Conservation (phyloP, 2,888 invertebrate species). For the Zygaena filipendulae region DNA sequence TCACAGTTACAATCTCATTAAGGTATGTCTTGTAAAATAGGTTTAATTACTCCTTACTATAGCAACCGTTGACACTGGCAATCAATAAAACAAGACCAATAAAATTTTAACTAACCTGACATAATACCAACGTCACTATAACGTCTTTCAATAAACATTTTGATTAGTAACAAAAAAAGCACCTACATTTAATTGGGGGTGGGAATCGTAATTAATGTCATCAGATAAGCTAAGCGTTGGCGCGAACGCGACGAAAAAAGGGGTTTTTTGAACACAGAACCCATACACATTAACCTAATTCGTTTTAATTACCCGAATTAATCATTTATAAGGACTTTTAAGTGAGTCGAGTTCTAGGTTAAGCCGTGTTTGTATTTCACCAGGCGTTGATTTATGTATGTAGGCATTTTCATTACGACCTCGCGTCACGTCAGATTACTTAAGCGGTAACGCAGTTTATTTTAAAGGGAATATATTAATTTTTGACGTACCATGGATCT, state of each 20-base stretch:
- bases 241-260: conserved; percentile 41
- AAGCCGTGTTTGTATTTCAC: conserved; percentile 33
- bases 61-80: too few species aligned
- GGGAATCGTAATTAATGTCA: conserved; percentile 64
- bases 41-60: too few species aligned
- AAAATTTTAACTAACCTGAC: too few species aligned
- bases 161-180: too few species aligned
- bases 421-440: conserved; percentile 35
- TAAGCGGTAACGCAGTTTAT: conserved; percentile 1
- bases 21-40: too few species aligned
- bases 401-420: conserved; percentile 26
- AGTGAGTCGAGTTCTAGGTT: conserved; percentile 31
- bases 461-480: too few species aligned
- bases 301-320: conserved; percentile 61
- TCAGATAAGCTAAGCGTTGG: conserved; percentile 51
- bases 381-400: conserved; percentile 41
- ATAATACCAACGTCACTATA: too few species aligned
- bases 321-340: conserved; percentile 54
- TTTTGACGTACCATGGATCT: too few species aligned
- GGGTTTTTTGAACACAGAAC: conserved; percentile 44
- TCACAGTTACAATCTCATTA: too few species aligned
- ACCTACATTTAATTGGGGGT: conserved; percentile 66
- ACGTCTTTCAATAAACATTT: too few species aligned
- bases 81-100: too few species aligned
- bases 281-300: conserved; percentile 66